A percentile compares a stretch with the other conserved stretches of the same genome.
phyloP scores from a whole-genome alignment of 2,113 vertebrate genomes.

The Myrmecobius fasciatus region DNA sequence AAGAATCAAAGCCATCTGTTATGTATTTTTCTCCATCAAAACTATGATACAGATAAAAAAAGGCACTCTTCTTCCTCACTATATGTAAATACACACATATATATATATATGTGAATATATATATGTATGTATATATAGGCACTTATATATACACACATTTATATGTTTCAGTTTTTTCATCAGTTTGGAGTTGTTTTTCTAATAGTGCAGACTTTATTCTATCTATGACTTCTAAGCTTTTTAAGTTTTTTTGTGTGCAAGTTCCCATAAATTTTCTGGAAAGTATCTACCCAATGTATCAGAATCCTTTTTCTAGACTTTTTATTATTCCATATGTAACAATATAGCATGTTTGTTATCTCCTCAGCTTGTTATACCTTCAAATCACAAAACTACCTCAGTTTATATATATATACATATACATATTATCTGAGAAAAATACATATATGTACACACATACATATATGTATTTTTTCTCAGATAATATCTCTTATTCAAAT shows the following conservation, averaged over 20 bases:
- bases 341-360: background rate
- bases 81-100: background rate
- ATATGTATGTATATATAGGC: background rate
- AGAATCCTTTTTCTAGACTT: background rate
- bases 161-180: background rate
- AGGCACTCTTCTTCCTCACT: background rate
- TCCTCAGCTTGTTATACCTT: background rate
- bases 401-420: background rate
- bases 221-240: background rate
- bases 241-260: background rate
- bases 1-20: conserved; percentile 37
- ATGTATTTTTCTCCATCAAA: background rate
- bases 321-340: background rate
- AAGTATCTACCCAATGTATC: background rate
- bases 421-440: too few species aligned
- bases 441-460: too few species aligned
- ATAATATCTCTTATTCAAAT: background rate
- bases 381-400: background rate
- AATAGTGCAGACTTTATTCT: background rate
- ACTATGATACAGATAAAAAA: background rate
- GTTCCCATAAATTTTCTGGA: background rate
- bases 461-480: too few species aligned
- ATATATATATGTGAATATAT: background rate
- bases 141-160: too few species aligned
- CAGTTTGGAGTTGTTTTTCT: background rate